phyloP scores from a whole-genome alignment of 2,888 invertebrate species.

The Ellobium chinense region DNA sequence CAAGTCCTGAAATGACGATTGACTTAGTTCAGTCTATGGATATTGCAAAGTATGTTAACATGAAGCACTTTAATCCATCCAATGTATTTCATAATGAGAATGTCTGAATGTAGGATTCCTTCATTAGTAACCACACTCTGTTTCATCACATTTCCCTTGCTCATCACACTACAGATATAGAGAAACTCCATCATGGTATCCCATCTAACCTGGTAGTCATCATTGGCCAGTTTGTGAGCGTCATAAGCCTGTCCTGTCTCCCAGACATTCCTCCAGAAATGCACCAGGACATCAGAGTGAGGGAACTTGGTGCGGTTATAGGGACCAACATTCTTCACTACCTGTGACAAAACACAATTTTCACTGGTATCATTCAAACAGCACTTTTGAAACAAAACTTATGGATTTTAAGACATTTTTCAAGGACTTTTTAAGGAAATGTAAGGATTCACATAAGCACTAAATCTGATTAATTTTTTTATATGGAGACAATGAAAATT shows the following conservation, averaged over 20 bases:
- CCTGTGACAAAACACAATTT: background rate
- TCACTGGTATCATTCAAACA: too few species aligned
- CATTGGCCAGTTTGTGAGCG: conserved; percentile 72
- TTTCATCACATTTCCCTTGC: background rate
- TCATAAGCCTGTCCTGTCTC: conserved; percentile 70
- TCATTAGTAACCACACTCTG: background rate
- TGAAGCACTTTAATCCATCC: too few species aligned
- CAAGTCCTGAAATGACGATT: too few species aligned
- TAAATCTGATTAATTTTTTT: too few species aligned
- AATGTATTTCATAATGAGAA: too few species aligned
- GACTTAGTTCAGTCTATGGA: background rate
- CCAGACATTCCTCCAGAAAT: conserved; percentile 77
- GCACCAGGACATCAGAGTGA: conserved; percentile 57
- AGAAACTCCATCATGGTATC: too few species aligned
- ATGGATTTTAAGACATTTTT: too few species aligned
- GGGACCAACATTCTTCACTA: conserved; percentile 16
- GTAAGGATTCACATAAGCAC: too few species aligned
- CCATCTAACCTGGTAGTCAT: conserved; percentile 67
- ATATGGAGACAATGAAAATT: too few species aligned
- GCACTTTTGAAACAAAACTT: too few species aligned
- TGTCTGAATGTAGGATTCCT: background rate
- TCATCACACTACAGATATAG: too few species aligned
- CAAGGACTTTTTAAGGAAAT: too few species aligned
- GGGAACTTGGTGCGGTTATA: conserved; percentile 40
- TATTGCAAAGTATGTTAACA: background rate